A percentile compares a stretch with the other conserved stretches of the same genome.
Conservation (phyloP, 2,113 vertebrate species). For the Myiopsitta monachus region DNA sequence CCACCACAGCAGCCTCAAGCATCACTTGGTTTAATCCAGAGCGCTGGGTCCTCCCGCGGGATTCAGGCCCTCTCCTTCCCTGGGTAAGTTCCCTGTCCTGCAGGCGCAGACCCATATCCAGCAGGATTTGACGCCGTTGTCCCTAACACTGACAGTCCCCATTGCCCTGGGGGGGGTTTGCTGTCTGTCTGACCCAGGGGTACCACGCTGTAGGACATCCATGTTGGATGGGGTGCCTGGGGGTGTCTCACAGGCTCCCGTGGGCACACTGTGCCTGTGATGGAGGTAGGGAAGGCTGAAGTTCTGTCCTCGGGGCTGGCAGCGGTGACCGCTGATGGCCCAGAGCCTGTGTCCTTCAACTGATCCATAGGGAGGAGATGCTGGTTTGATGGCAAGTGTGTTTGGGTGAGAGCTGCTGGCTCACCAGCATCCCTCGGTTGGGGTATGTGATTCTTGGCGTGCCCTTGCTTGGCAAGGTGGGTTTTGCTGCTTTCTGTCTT, state of each 20-base stretch:
- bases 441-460: rapidly evolving
- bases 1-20: neutral
- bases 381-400: neutral
- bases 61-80: neutral
- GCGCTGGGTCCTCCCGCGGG: rapidly evolving
- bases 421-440: neutral
- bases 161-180: neutral
- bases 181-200: rapidly evolving
- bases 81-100: neutral
- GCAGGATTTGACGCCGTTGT: neutral
- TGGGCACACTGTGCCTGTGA: neutral
- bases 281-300: neutral
- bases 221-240: rapidly evolving
- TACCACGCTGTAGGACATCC: rapidly evolving
- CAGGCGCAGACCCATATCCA: rapidly evolving
- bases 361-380: rapidly evolving
- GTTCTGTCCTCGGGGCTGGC: neutral
- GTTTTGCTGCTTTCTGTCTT: neutral
- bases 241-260: neutral
- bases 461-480: neutral
- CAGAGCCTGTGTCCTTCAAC: rapidly evolving
- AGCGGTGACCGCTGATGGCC: neutral
- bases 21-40: neutral
- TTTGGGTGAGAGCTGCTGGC: neutral
- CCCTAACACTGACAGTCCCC: neutral